These are phyloP conservation scores for Cydia strobilella DNA, from an alignment of 1,140 invertebrate genomes.

Conservation along the genomic window DNA sequence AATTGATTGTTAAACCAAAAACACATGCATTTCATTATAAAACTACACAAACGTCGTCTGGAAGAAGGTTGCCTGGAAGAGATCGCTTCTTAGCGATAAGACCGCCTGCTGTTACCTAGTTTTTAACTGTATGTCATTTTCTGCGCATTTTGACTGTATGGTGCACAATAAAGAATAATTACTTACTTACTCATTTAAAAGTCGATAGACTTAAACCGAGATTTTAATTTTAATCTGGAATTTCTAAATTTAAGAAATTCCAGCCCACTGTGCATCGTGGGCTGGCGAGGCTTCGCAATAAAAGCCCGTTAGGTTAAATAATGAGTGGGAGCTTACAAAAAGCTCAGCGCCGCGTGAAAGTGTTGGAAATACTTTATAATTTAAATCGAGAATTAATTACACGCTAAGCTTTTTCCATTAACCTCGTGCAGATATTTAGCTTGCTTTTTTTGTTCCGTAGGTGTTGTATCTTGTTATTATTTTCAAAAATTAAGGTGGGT, in stretches of 20 bases:
- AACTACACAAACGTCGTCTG: too few species aligned
- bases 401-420: not conserved
- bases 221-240: too few species aligned
- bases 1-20: too few species aligned
- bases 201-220: too few species aligned
- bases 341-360: not conserved
- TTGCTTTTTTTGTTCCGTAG: not conserved
- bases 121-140: too few species aligned
- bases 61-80: too few species aligned
- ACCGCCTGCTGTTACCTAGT: too few species aligned
- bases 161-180: too few species aligned
- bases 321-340: constrained; percentile 6
- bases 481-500: not conserved
- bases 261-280: not conserved
- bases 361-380: not conserved
- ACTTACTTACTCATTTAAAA: too few species aligned
- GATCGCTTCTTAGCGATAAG: too few species aligned
- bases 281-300: not conserved
- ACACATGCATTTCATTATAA: too few species aligned
- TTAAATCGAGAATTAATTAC: constrained; percentile 12
- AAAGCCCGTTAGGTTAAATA: constrained; percentile 17
- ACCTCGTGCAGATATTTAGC: not conserved
- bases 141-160: too few species aligned
- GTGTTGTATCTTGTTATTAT: not conserved
- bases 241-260: not conserved